Evolutionary conservation across 2,113 vertebrate genomes (phyloP).

Genomic region (Procavia capensis): DNA sequence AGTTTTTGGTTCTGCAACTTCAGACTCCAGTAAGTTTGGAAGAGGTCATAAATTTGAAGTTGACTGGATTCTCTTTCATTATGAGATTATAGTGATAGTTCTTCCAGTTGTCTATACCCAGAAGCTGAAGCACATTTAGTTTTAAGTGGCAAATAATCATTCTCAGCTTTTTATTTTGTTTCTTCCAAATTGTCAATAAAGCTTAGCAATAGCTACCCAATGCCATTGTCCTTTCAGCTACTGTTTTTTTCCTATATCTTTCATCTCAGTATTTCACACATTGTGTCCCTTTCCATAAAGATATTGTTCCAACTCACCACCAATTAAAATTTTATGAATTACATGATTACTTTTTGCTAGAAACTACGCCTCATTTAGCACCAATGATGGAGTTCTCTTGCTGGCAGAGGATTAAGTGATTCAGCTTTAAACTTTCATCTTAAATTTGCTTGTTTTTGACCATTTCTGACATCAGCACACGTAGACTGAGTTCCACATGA

Average conservation of each 20-base stretch:
- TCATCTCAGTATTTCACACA: neutral
- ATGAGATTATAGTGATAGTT: neutral
- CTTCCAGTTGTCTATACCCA: neutral
- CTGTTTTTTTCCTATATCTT: neutral
- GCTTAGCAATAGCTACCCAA: too few species aligned
- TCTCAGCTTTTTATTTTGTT: neutral
- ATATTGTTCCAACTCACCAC: neutral
- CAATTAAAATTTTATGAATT: neutral
- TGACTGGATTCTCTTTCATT: neutral
- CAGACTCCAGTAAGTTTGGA: neutral
- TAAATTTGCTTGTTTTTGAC: neutral
- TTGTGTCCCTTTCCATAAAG: neutral
- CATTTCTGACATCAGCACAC: rapidly evolving
- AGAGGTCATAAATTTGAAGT: neutral
- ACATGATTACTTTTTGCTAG: neutral
- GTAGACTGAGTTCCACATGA: neutral
- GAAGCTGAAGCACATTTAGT: neutral
- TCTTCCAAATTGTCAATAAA: neutral
- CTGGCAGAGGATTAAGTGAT: neutral
- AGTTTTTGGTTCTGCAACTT: neutral
- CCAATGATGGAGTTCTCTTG: neutral
- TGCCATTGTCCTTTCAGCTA: neutral
- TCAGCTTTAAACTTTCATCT: neutral
- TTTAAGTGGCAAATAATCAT: neutral
- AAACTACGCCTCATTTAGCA: neutral